Evolutionary conservation across 2,888 invertebrate species (phyloP), one percentile per base, ranked within the genome.

Genomic region (Orthonychiurus folsomi): DNA sequence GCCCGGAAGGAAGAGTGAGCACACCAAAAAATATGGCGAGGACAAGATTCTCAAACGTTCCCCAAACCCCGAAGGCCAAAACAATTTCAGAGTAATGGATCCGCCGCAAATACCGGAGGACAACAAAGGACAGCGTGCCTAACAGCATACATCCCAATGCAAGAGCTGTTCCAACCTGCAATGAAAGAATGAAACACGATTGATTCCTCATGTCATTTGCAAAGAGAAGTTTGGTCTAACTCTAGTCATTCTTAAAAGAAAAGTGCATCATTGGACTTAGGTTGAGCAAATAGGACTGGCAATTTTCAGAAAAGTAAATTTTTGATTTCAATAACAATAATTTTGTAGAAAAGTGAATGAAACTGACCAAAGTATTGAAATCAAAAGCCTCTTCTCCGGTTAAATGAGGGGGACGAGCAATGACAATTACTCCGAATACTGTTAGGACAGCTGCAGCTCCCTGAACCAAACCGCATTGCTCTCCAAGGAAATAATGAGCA

Each of bases 31-130:
- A 12, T 1, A 67, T n/a, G 1, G 65, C 66, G 12, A 71, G 24
- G 12, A 62, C 21, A 0, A 62, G 23, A 62, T 60, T 69, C 56
- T 71, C 71, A 9, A 67, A 12, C 2, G 65, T 67, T 24, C 71
- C 71, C 66, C 67, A 71, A 1, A 55, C 55, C 3, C 69, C 69
- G 37, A 69, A 71, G 20, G 50, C 48, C 1, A 68, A 86, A 88
- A 92, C 89, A 47, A 92, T 90, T 50, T 92, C 89, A 57, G 91
- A 88, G 75, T 89, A 92, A 78, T 93, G 92, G 62, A 92, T 82
- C 3, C 87, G 88, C 78, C 91, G 92, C 20, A 93, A 81, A 24
- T 90, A 88, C 68, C 93, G 81, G 56, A 93, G 79, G 60, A 91
- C 78, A 60, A 93, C 87, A 76, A 90, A 92, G 1, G 66, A 66